A percentile compares a stretch with the other conserved stretches of the same genome.
Evolutionary conservation across 1,140 invertebrate species (phyloP).

Genomic region (Pseudomyrmex flavicornis): DNA sequence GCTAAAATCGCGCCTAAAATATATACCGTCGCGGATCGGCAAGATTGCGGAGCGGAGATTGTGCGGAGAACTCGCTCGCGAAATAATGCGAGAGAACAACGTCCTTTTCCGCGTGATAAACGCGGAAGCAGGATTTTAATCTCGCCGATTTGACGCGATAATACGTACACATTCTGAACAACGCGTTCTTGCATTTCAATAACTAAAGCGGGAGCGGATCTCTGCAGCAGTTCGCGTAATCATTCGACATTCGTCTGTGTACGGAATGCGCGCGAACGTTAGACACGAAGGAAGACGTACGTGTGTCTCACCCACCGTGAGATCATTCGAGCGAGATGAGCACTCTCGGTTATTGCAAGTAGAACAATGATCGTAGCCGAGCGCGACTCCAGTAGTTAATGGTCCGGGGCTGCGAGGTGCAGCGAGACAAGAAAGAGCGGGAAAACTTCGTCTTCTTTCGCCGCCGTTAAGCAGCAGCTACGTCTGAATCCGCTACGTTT

Average conservation of each 20-base stretch:
- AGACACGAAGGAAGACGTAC: conserved; percentile 19
- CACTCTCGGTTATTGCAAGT: conserved; percentile 71
- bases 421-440: conserved; percentile 31
- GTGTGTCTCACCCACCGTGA: conserved; percentile 26
- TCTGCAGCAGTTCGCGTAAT: no score
- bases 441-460: conserved; percentile 39
- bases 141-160: no score
- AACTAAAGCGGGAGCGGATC: no score
- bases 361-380: conserved; percentile 63
- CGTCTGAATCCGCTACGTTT: conserved; percentile 19
- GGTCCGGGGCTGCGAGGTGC: conserved; percentile 41
- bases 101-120: no score
- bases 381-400: conserved; percentile 45
- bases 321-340: conserved; percentile 64
- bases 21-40: neutral
- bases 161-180: no score
- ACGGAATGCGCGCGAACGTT: neutral
- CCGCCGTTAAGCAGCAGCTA: neutral
- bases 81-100: no score
- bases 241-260: no score
- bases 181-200: no score
- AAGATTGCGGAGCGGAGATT: neutral
- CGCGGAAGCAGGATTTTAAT: no score
- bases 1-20: no score
- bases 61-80: no score